Evolutionary conservation across 2,797 vertebrate species (phyloP).

Genomic region (Cephalopachus bancanus): DNA sequence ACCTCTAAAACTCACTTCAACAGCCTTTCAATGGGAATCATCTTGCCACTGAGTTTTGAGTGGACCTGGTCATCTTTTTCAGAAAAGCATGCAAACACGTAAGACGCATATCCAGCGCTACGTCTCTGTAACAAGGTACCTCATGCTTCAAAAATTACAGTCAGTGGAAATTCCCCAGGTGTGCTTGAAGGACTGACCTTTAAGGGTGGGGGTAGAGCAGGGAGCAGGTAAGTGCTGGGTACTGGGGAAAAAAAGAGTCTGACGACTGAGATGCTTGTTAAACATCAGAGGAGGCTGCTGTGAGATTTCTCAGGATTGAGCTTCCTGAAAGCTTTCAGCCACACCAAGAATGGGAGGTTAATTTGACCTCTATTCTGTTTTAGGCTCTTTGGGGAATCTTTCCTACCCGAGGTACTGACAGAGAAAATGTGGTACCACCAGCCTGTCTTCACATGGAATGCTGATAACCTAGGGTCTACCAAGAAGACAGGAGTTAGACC

Average conservation of each 20-base stretch:
- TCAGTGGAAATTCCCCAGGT: neutral
- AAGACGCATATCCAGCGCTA: neutral
- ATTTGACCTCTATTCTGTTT: slow-evolving; percentile 35
- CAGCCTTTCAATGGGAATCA: slow-evolving; percentile 7
- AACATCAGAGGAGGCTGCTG: neutral
- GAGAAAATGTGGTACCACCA: neutral
- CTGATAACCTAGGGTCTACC: neutral
- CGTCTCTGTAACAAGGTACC: slow-evolving; percentile 9
- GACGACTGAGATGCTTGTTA: neutral
- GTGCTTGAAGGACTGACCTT: neutral
- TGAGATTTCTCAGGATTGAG: neutral
- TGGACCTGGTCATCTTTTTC: neutral
- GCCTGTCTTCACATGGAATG: neutral
- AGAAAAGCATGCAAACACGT: neutral
- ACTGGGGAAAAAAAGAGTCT: neutral
- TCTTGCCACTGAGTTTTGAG: slow-evolving; percentile 25
- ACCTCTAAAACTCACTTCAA: neutral
- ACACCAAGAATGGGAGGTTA: slow-evolving; percentile 16
- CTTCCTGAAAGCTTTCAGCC: slow-evolving; percentile 58
- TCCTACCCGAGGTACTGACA: slow-evolving; percentile 10
- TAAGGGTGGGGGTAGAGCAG: neutral
- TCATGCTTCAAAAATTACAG: neutral
- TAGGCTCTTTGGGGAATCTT: slow-evolving; percentile 49
- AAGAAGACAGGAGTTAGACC: neutral
- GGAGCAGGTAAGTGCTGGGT: neutral